Evolutionary conservation across 2,797 vertebrate genomes (phyloP).

Genomic region (Diceros bicornis): DNA sequence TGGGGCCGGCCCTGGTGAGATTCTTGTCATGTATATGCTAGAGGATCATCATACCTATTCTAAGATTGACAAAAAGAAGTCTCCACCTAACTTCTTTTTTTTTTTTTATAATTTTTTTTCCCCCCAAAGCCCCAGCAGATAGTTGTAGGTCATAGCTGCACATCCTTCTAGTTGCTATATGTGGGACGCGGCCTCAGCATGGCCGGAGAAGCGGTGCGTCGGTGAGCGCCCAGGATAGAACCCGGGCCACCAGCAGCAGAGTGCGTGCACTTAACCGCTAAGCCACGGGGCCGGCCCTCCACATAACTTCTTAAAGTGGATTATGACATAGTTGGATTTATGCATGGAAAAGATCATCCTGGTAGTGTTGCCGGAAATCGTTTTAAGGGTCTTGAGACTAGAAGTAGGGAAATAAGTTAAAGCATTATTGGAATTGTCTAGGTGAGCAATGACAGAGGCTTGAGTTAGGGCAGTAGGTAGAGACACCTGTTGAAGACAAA

Average conservation of each 20-base stretch:
- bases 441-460: not conserved
- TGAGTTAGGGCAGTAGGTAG: not conserved
- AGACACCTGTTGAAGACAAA: not conserved
- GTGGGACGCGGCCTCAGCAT: no score
- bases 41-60: not conserved
- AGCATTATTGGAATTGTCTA: not conserved
- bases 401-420: not conserved
- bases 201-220: no score
- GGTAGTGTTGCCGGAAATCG: not conserved
- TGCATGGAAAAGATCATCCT: not conserved
- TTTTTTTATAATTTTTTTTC: no score
- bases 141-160: no score
- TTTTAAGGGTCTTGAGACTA: not conserved
- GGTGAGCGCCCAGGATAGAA: no score
- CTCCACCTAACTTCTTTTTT: conserved; percentile 30
- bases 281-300: no score
- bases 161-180: no score
- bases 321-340: not conserved
- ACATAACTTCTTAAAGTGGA: conserved; percentile 2
- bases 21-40: conserved; percentile 13
- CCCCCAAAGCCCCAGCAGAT: no score
- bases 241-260: no score
- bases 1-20: no score
- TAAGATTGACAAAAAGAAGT: conserved; percentile 16
- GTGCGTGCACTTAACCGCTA: no score